Base-by-base conservation (phyloP, 2,888 invertebrate species). In the Eilema depressum region DNA sequence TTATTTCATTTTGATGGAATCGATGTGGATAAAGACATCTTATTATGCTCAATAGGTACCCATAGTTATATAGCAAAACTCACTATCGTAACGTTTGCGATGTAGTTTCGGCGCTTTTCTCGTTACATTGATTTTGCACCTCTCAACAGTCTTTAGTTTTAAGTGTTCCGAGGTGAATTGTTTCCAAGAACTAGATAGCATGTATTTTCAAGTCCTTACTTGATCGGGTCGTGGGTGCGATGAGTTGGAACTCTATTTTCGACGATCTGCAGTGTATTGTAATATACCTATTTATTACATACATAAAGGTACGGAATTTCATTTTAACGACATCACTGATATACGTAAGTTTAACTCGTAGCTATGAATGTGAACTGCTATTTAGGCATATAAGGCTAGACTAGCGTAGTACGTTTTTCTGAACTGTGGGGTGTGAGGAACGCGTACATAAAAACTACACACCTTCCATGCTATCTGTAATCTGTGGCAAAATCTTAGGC, bases 331-430 rank as follows among this genome's bases (percentile, higher is more conserved):
- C 62, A 66, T 66, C 66, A 62, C 61, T 56, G 30, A 70, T 63
- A 70, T 66, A 70, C 70, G 70, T 70, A 70, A 70, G 56, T 33
- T 69, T 68, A 62, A 68, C 25, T 67, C 30, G 14, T 53, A 33
- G 47, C 37, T 25, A 33, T 37, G 33, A 28, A 63, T 53, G 65
- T 65, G 60, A 33, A 30, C 60, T 47, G n/a, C 65, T 69, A 30
- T 25, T 53, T 53, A 53, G 20, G n/a, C 17, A 41, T 26, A 26
- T 26, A 25, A 25, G 25, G 41, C 25, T 41, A 37, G 17, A 25
- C 33, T 33, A 28, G 17, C 33, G 20, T 33, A 61, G 4, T 12
- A 4, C 33, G 33, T 33, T 23, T 61, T n/a, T 11, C 4, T 8
- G 12, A 23, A 11, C 3, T 30, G 17, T 17, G 41, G n/a, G 10